Percentiles rank a stretch among this genome's conserved stretches.
Evolutionary conservation across 2,797 vertebrate genomes (phyloP).

Genomic region (Pogoniulus pusillus): DNA sequence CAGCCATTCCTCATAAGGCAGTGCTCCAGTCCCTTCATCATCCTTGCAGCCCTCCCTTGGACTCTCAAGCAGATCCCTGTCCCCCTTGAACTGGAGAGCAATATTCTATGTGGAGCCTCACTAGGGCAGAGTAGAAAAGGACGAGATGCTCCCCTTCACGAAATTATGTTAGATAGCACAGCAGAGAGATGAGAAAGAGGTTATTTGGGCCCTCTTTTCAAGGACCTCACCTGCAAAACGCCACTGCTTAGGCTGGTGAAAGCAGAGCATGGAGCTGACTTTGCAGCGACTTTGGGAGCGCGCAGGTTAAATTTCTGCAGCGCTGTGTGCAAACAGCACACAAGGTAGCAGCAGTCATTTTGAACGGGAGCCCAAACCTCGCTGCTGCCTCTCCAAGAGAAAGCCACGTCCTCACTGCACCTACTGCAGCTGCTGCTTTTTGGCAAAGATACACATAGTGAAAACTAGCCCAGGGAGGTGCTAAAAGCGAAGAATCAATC

Average conservation of each 20-base stretch:
- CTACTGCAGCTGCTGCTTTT: constrained; percentile 38
- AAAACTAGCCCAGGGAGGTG: constrained; percentile 38
- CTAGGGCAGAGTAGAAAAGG: too few relatives aligned
- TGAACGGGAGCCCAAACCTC: background rate
- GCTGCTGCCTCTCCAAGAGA: background rate
- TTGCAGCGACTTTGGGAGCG: accelerated
- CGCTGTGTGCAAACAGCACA: accelerated
- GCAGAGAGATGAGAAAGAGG: background rate
- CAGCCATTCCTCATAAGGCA: too few relatives aligned
- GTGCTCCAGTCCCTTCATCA: too few relatives aligned
- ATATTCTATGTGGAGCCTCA: too few relatives aligned
- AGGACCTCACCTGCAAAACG: background rate
- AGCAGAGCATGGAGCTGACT: background rate
- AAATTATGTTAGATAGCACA: background rate
- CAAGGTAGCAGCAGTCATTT: background rate
- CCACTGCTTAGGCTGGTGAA: background rate
- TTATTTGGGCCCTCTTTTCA: background rate
- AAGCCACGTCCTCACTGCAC: background rate
- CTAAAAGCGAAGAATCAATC: constrained; percentile 34
- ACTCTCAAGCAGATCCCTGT: too few relatives aligned
- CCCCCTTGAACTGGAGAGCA: too few relatives aligned
- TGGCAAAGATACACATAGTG: background rate
- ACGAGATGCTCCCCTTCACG: background rate
- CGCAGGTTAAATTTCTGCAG: background rate
- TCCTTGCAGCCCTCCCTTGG: too few relatives aligned